Evolutionary conservation across 2,113 vertebrate genomes (phyloP), one percentile per base, ranked within the genome.

Genomic region (Microcebus tavaratra): DNA sequence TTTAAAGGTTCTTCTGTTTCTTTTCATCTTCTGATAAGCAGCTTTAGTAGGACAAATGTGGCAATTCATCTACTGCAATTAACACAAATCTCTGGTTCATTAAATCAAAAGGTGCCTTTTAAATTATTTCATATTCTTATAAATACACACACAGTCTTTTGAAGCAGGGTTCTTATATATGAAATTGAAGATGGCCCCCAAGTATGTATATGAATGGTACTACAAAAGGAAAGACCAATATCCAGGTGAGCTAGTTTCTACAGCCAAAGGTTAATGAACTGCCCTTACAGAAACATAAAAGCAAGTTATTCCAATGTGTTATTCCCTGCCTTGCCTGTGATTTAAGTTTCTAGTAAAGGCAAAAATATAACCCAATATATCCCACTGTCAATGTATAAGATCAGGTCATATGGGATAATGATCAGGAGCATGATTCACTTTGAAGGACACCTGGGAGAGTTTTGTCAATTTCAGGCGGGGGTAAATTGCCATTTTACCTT

Each of bases 401-500:
- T 78, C 57, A 72, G 61, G 55, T 53, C 1, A 1, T 36, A 48
- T 18, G 55, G 29, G 48, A 68, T 63, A 90, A 80, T 86, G 29
- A 86, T 8, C 59, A 27, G 82, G 25, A 83, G 25, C n/a, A 34
- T 75, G 82, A 96, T 83, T 95, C 48, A 72, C 73, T 94, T 18
- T 45, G 79, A 81, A 86, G 45, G 83, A 89, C 11, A 91, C 11
- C 31, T 78, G 34, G 18, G 57, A 86, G 73, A 93, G 67, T 91
- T 97, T 3, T 65, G 45, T 94, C 84, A 84, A 13, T 72, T n/a
- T 96, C 87, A n/a, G 65, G 65, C 50, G 34, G 78, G 50, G 45
- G 82, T 65, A 82, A 96, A 89, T 6, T 95, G 73, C 34, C 79
- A 36, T 84, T 95, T 94, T 97, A 91, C 8, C 50, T 94, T 95